Evolutionary conservation across 1,140 invertebrate genomes (phyloP).

Genomic region (Drosophila sp.): DNA sequence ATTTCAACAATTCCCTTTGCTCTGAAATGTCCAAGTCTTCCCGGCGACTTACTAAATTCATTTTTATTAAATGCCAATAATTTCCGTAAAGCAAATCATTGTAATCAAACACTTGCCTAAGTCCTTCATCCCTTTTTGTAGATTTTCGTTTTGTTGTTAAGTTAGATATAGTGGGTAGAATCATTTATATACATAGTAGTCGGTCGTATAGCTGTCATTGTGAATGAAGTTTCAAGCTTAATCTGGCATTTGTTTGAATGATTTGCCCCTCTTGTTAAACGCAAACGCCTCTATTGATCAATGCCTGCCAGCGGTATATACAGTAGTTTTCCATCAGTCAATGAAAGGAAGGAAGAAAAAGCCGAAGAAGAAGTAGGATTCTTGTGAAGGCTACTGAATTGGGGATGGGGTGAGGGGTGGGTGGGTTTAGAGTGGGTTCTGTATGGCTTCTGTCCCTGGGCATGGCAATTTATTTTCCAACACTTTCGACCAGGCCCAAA

Average conservation of each 20-base stretch:
- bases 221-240: conserved; percentile 14
- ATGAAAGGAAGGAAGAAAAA: not conserved
- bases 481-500: conserved; percentile 56
- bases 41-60: too few species aligned
- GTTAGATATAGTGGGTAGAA: not conserved
- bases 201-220: not conserved
- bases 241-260: conserved; percentile 19
- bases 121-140: not conserved
- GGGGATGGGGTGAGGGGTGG: not conserved
- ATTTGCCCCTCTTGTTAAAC: conserved; percentile 16
- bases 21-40: too few species aligned
- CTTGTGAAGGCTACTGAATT: not conserved
- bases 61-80: not conserved
- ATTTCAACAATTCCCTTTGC: too few species aligned
- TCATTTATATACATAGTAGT: conserved; percentile 5
- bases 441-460: conserved; percentile 46
- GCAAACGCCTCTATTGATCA: conserved; percentile 18
- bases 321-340: conserved; percentile 15
- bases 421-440: too few species aligned
- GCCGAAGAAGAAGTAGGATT: not conserved
- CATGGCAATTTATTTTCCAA: conserved; percentile 72
- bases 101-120: conserved; percentile 17
- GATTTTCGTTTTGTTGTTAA: conserved; percentile 3
- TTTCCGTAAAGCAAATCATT: conserved; percentile 15
- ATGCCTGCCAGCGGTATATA: conserved; percentile 8